Conservation (phyloP, 2,797 vertebrate species). For the Phalloptychus januarius region DNA sequence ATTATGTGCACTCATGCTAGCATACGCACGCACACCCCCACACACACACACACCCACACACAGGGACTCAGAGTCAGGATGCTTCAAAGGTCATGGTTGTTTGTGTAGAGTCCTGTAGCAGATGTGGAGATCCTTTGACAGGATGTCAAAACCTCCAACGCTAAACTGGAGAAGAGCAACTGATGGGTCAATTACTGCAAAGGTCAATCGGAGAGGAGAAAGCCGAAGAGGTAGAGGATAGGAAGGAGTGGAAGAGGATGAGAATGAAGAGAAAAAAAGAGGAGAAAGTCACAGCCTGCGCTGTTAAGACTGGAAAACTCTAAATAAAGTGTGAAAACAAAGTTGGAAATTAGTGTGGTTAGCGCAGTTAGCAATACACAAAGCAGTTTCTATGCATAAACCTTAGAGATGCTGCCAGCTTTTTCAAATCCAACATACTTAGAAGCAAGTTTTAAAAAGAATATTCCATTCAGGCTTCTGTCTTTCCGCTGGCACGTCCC, state of each 20-base stretch:
- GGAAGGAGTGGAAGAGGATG: neutral
- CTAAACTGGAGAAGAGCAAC: conserved; percentile 80
- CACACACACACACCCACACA: conserved; percentile 23
- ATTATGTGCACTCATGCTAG: neutral
- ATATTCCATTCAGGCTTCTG: no score
- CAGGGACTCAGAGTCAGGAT: conserved; percentile 71
- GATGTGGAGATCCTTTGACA: conserved; percentile 85
- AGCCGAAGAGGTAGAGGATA: neutral
- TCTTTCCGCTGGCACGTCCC: no score
- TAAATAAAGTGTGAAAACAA: neutral
- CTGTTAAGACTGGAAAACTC: neutral
- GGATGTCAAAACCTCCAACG: conserved; percentile 78
- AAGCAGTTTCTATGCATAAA: neutral
- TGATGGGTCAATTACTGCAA: conserved; percentile 87
- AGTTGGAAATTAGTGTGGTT: neutral
- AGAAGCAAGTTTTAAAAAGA: neutral
- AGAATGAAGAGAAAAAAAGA: neutral
- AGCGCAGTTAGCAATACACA: neutral
- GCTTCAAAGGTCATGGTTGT: conserved; percentile 85
- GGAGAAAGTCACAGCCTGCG: neutral
- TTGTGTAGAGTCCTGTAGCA: conserved; percentile 84
- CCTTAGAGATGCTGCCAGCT: neutral
- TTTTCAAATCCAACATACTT: neutral
- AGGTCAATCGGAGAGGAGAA: conserved; percentile 72
- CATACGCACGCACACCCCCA: conserved; percentile 11